Base-by-base conservation (phyloP, 2,888 invertebrate genomes). In the Idaea dimidiata region DNA sequence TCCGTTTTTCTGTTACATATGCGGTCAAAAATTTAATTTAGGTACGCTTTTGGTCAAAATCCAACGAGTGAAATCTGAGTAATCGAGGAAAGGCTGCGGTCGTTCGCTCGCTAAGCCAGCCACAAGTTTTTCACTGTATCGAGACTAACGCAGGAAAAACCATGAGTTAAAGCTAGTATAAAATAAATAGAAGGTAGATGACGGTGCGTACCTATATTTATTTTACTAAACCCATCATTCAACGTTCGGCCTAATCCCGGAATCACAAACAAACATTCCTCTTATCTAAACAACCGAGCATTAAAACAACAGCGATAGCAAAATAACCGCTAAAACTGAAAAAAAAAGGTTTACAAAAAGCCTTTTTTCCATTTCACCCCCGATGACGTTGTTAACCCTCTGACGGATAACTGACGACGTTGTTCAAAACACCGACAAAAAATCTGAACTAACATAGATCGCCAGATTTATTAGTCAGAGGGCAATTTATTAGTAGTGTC, bases 401-500 rank as follows among this genome's bases (percentile, higher is more conserved):
- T 66, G 66, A 66, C 64, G 57, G 62, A 64, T 63, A 66, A 65
- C 65, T 14, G 18, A 53, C 62, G 59, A 62, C 66, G 64, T 60
- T 70, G 61, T 63, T 64, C 66, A 56, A 17, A 17, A 66, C 66
- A 72, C 68, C 69, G 67, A 73, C 74, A 79, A 76, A 80, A 79
- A 79, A 76, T 73, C 75, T 72, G 66, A 69, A 70, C 76, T 72
- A 79, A 73, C 81, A 79, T 78, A 76, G 75, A 80, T 79, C 75
- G 71, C 69, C 31, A 67, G 78, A 81, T 81, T 81, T 81, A 81
- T 80, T 69, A 72, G 72, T 69, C 65, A 70, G 72, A 72, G 75
- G 70, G 69, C 78, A 75, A 81, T 81, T 80, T 81, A 81, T 81
- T 79, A 78, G 77, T 73, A 72, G 64, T 64, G 70, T 67, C 70